Conservation (phyloP, 2,113 vertebrate genomes). For the Accipiter cooperii region DNA sequence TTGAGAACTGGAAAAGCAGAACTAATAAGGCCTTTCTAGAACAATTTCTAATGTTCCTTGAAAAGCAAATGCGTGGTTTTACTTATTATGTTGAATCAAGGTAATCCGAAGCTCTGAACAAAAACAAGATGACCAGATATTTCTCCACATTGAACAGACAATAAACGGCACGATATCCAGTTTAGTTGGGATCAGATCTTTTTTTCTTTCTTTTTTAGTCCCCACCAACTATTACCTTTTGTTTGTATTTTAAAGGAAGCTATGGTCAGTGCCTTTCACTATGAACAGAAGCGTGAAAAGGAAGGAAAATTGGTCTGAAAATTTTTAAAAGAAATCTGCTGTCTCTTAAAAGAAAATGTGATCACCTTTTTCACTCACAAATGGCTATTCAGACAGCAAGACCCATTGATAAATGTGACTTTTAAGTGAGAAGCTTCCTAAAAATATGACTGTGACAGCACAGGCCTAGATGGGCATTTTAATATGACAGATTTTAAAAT, state of each 20-base stretch:
- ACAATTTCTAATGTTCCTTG: not conserved
- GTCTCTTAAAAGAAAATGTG: not conserved
- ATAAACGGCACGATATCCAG: not conserved
- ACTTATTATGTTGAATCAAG: not conserved
- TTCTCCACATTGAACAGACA: not conserved
- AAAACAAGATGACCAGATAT: not conserved
- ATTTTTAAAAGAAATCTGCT: not conserved
- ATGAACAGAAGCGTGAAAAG: not conserved
- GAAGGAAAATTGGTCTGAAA: not conserved
- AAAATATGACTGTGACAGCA: not conserved
- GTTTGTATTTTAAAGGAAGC: not conserved
- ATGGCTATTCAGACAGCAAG: not conserved
- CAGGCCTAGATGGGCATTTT: not conserved
- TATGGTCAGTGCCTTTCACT: not conserved
- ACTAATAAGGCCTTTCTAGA: slow-evolving; percentile 33
- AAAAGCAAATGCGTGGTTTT: not conserved
- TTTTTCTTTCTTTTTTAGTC: not conserved
- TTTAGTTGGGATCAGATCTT: not conserved
- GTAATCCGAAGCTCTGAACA: not conserved
- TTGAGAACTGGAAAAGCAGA: slow-evolving; percentile 51
- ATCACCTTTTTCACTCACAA: not conserved
- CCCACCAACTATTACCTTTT: not conserved
- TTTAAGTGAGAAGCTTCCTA: not conserved
- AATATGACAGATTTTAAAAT: not conserved
- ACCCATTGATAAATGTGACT: not conserved